Conservation (phyloP, 2,113 vertebrate genomes). For the Tonatia bakeri region DNA sequence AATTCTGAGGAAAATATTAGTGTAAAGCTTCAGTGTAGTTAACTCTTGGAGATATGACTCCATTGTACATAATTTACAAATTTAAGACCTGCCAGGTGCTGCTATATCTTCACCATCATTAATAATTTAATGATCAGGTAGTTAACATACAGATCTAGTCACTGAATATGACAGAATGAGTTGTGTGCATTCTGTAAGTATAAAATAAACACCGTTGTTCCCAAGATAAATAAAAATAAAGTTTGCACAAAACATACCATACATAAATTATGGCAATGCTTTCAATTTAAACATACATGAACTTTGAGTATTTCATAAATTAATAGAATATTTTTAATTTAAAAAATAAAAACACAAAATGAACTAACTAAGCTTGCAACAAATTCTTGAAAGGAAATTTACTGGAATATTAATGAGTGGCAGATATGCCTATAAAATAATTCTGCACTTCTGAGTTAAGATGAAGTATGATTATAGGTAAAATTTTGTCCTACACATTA, state of each 20-base stretch:
- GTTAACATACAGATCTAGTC: background rate
- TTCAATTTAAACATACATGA: background rate
- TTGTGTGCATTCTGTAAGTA: background rate
- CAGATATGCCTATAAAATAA: constrained; percentile 41
- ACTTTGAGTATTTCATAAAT: constrained; percentile 37
- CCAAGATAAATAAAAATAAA: background rate
- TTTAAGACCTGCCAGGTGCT: background rate
- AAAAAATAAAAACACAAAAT: constrained; percentile 16
- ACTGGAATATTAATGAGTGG: constrained; percentile 38
- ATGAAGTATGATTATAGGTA: background rate
- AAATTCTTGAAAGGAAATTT: constrained; percentile 18
- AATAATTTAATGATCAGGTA: background rate
- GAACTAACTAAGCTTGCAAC: background rate
- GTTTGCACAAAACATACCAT: background rate
- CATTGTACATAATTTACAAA: background rate
- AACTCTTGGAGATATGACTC: background rate
- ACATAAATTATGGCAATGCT: background rate
- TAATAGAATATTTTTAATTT: background rate
- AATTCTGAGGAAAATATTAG: background rate
- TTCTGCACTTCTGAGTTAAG: constrained; percentile 27
- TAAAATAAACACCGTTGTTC: background rate
- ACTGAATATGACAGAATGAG: background rate
- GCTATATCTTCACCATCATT: background rate
- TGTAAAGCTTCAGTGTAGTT: background rate
- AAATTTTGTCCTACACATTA: constrained; percentile 9